These are phyloP conservation scores for Diadumene lineata DNA, from an alignment of 92 coral and sea anemone species.

Conservation along the genomic window DNA sequence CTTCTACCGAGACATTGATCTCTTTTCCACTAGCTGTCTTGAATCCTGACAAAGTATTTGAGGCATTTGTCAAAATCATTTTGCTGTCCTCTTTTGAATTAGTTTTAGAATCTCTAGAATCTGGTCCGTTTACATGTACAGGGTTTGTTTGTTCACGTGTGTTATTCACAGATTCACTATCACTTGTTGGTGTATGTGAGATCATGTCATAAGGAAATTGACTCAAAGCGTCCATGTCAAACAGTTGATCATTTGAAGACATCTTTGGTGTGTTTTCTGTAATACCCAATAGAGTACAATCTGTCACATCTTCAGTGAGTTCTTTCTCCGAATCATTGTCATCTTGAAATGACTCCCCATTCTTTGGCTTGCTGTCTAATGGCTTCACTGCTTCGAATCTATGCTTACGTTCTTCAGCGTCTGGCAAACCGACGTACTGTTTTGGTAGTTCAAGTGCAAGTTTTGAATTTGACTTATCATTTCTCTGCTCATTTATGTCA, in stretches of 20 bases:
- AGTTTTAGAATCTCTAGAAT: neutral
- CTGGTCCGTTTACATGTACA: neutral
- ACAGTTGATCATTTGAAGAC: constrained; percentile 25
- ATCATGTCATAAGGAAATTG: constrained; percentile 70
- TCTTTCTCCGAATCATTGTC: neutral
- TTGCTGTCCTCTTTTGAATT: neutral
- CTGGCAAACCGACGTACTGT: neutral
- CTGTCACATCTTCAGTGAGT: constrained; percentile 19
- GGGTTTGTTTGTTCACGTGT: neutral
- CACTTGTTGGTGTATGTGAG: constrained; percentile 18
- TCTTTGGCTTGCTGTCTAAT: neutral
- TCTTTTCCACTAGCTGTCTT: constrained; percentile 57
- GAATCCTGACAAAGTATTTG: constrained; percentile 22
- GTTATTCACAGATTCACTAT: neutral
- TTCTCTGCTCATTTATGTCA: neutral
- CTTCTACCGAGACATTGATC: constrained; percentile 45
- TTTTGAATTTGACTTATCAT: neutral
- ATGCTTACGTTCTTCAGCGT: neutral
- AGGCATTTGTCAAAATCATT: neutral
- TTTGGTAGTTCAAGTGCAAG: too few relatives aligned
- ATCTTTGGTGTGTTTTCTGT: constrained; percentile 5
- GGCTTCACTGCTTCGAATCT: neutral
- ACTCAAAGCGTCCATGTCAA: constrained; percentile 79
- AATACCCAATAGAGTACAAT: constrained; percentile 11
- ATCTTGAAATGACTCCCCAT: neutral